Base-by-base conservation (phyloP, 2,113 vertebrate species). In the Catharus minimus region DNA sequence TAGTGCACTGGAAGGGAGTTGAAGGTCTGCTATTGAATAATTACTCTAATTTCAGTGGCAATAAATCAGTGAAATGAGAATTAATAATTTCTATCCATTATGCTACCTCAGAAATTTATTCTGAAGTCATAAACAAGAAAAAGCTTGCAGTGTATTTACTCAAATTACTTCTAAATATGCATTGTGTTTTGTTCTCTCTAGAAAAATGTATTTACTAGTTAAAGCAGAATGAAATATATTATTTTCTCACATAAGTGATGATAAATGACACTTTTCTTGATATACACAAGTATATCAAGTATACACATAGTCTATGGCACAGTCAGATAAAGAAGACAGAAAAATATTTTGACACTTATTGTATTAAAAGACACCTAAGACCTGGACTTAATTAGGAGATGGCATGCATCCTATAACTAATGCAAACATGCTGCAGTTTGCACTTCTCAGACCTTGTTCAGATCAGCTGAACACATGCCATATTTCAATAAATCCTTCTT, bases 51-150 rank as follows among this genome's bases (percentile, higher is more conserved):
- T 90, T 52, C 71, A 62, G 28, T 28, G 39, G 11, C 58, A 71
- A 78, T 93, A 93, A 79, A 68, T 96, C 86, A 68, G 2, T 43
- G 30, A 69, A 95, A 94, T 82, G 16, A 82, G 57, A 78, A 90
- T 81, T 76, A 71, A 81, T 89, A 49, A 85, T 89, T 93, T 85
- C 82, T 82, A 19, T 77, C 32, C 22, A 18, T 86, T 74, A 77
- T 72, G 24, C 28, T 64, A 41, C 32, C 13, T 17, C 19, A 62
- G 56, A 89, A 91, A 79, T 95, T 83, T 73, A 78, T 77, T 77
- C 46, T 76, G 44, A 64, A 83, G 43, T 26, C 10, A 66, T 4
- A 15, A 88, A 89, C 18, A n/a, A 75, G 82, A 81, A 53, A 72
- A 71, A 56, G 6, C 18, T 53, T 26, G 26, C 19, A 57, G 49